Evolutionary conservation across 2,888 invertebrate genomes (phyloP), one percentile per base, ranked within the genome.

Genomic region (Lycocerus yunnanus): DNA sequence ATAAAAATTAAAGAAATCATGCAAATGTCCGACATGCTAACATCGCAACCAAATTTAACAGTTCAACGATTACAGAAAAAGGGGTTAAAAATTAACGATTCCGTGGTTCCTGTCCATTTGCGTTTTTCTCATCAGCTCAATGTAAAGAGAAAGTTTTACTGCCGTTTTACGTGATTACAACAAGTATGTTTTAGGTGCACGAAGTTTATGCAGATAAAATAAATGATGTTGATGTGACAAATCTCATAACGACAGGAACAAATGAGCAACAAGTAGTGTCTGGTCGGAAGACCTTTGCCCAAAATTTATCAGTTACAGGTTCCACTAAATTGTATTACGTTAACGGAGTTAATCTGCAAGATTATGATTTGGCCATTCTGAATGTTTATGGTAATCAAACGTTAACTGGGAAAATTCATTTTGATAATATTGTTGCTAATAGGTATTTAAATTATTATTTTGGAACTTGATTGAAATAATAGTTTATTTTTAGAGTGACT

Each of bases 201-300:
- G 83, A 88, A 74, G 82, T 89, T 0, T 80, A 84, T 61, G 82
- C 85, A 1, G 87, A 88, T 78, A 84, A 83, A 72, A 88, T 90
- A 71, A 90, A 88, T 77, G 85, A 85, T 1, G 79, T 88, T 11
- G 86, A 88, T 77, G 79, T 89, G 11, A 80, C 84, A 21, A 82
- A 85, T 20, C 87, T 89, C 79, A 84, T 90, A 2, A 84, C 85
- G 69, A 85, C 86, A 15, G 87, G 88, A 77, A 81, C 80, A 1
- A 81, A 87, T 3, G 84, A 86, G 15, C 77, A 86, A 21, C 88
- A 89, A 81, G 78, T 86, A 10, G 85, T 92, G 66, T 85, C 85
- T 18, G 91, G 90, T 8, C 78, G 78, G 59, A 92, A 91, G 81
- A 82, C 79, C 3, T 88, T 90, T 77, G 80, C 81, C 3, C 82